phyloP scores from a whole-genome alignment of 1,140 invertebrate genomes.

The Portunus trituberculatus region DNA sequence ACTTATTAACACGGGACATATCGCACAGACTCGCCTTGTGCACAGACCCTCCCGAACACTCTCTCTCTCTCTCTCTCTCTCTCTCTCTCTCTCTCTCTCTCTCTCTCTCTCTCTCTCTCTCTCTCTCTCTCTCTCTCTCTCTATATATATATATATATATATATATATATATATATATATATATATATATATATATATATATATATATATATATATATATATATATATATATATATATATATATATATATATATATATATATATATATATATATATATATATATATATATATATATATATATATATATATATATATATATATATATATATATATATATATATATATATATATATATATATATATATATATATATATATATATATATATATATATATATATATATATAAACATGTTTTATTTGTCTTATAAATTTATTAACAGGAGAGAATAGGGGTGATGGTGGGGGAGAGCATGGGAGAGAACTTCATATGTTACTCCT shows the following conservation, averaged over 20 bases:
- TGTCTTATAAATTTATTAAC: too few relatives aligned
- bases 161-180: conserved; percentile 38
- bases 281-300: conserved; percentile 26
- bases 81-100: neutral
- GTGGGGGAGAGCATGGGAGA: too few relatives aligned
- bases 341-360: conserved; percentile 38
- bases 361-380: conserved; percentile 38
- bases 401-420: conserved; percentile 16
- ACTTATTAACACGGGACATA: too few relatives aligned
- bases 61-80: neutral
- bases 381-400: conserved; percentile 33
- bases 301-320: conserved; percentile 22
- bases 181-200: conserved; percentile 35
- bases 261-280: conserved; percentile 22
- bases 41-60: too few relatives aligned
- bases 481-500: too few relatives aligned
- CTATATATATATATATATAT: neutral
- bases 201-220: conserved; percentile 38
- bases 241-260: conserved; percentile 20
- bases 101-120: neutral
- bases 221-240: conserved; percentile 35
- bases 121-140: neutral
- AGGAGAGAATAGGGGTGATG: too few relatives aligned
- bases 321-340: conserved; percentile 35
- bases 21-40: too few relatives aligned